A percentile compares a stretch with the other conserved stretches of the same genome.
These are phyloP conservation scores for Pyrrhosoma nymphula DNA, from an alignment of 2,888 invertebrate species.

Conservation along the genomic window DNA sequence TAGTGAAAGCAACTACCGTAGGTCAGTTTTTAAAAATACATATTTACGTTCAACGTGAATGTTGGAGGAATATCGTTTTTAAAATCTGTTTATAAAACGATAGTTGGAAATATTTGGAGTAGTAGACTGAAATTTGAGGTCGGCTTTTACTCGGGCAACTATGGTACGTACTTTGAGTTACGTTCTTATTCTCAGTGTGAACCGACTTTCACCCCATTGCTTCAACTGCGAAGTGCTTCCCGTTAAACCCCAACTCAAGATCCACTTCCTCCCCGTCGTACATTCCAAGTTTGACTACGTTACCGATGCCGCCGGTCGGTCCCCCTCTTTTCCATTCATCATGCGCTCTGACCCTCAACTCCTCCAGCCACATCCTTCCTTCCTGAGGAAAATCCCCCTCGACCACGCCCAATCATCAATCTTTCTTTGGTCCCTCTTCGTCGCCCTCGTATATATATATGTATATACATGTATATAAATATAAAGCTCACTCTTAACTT, in stretches of 20 bases:
- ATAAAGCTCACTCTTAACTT: conserved; percentile 6
- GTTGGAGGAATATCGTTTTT: too few species aligned
- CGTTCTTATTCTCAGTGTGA: too few species aligned
- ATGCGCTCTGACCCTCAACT: background rate
- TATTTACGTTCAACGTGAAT: too few species aligned
- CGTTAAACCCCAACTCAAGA: background rate
- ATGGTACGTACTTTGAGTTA: too few species aligned
- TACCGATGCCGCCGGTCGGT: background rate
- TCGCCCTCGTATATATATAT: background rate
- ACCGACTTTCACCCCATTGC: background rate
- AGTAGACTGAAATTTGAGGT: too few species aligned
- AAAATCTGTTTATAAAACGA: too few species aligned
- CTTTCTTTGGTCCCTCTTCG: conserved; percentile 27
- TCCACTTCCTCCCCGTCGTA: background rate
- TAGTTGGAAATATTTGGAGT: too few species aligned
- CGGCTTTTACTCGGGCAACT: too few species aligned
- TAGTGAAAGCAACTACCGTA: too few species aligned
- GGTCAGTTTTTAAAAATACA: too few species aligned
- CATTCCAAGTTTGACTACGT: background rate
- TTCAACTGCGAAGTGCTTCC: background rate
- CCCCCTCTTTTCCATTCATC: background rate
- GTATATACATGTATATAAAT: conserved; percentile 17
- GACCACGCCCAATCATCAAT: conserved; percentile 28
- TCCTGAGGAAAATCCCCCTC: background rate
- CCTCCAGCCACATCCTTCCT: background rate